phyloP scores from a whole-genome alignment of 1,140 invertebrate genomes.

The Bemisia tabaci region DNA sequence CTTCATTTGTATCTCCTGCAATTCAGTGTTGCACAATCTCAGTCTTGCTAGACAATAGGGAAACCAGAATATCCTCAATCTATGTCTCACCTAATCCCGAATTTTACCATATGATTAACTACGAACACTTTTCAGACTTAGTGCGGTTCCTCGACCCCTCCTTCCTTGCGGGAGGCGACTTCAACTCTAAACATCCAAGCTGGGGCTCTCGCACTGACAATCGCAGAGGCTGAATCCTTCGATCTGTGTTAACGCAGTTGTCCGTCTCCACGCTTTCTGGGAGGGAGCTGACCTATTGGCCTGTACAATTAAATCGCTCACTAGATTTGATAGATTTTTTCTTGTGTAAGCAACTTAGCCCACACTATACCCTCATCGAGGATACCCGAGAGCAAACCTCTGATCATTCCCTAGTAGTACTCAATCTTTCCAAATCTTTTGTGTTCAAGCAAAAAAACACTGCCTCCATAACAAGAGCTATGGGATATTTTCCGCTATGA shows the following conservation, averaged over 20 bases:
- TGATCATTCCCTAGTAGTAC: background rate
- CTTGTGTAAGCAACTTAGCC: background rate
- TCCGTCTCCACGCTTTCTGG: background rate
- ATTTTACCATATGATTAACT: slow-evolving; percentile 10
- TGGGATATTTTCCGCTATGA: background rate
- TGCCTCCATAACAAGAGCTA: no score
- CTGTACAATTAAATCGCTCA: background rate
- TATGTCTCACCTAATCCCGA: slow-evolving; percentile 6
- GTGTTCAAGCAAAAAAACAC: background rate
- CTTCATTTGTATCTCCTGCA: background rate
- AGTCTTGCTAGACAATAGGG: background rate
- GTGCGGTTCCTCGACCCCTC: background rate
- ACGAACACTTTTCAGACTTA: background rate
- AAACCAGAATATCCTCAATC: background rate
- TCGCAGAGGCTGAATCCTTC: no score
- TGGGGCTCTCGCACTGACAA: slow-evolving; percentile 1
- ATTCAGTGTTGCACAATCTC: background rate
- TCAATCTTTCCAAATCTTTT: background rate
- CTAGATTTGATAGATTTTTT: background rate
- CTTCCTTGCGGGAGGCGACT: slow-evolving; percentile 6
- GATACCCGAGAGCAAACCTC: no score
- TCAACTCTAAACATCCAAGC: slow-evolving; percentile 4
- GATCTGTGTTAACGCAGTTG: slow-evolving; percentile 1
- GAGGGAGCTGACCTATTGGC: background rate
- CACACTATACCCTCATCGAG: background rate